These are phyloP conservation scores for Ophion ellenae DNA, from an alignment of 2,888 invertebrate genomes.

Conservation along the genomic window DNA sequence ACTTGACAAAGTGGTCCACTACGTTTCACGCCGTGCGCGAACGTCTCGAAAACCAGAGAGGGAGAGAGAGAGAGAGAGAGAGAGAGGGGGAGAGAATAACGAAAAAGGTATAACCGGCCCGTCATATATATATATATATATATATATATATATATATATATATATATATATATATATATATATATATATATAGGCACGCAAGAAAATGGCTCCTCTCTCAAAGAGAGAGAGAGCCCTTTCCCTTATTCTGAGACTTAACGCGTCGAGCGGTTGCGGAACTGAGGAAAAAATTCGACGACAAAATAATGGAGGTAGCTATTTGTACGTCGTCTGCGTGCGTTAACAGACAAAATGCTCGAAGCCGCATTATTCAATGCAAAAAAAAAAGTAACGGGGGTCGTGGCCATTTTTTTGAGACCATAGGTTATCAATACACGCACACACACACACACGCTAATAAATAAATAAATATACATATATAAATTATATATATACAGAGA, in stretches of 20 bases:
- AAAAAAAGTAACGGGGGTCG: slow-evolving; percentile 6
- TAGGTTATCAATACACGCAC: neutral
- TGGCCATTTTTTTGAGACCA: neutral
- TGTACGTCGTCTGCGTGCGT: neutral
- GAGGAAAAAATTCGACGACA: slow-evolving; percentile 59
- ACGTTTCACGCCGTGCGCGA: slow-evolving; percentile 61
- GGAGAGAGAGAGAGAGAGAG: slow-evolving; percentile 28
- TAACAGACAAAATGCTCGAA: neutral
- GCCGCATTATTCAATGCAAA: slow-evolving; percentile 56
- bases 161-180: too few relatives aligned
- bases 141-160: too few relatives aligned
- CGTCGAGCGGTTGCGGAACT: slow-evolving; percentile 41
- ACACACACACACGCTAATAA: too few relatives aligned
- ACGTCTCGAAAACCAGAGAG: slow-evolving; percentile 27
- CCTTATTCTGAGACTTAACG: neutral
- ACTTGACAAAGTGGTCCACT: slow-evolving; percentile 79
- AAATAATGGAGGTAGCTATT: slow-evolving; percentile 63
- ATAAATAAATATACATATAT: too few relatives aligned
- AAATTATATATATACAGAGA: too few relatives aligned
- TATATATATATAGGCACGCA: too few relatives aligned
- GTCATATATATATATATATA: too few relatives aligned
- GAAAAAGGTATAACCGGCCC: too few relatives aligned
- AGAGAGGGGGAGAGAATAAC: neutral
- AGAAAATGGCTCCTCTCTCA: too few relatives aligned
- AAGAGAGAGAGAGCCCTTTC: too few relatives aligned